Base-by-base conservation (phyloP, 2,113 vertebrate genomes). In the Rhabdomys dilectus region DNA sequence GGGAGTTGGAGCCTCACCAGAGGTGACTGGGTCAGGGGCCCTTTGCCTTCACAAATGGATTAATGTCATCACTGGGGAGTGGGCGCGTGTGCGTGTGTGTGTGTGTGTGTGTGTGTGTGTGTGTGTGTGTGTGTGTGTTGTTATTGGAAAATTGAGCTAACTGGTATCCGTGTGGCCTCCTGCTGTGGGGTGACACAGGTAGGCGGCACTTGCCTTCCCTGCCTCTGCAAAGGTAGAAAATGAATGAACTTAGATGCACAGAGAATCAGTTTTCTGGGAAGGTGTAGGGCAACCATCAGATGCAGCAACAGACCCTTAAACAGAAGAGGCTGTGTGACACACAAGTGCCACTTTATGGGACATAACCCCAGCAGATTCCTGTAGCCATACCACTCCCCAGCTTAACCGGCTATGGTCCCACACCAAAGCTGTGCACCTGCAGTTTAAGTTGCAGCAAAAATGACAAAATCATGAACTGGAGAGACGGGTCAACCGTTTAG, bases 71-170 rank as follows among this genome's bases (percentile, higher is more conserved):
- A n/a, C 34, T 7, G 4, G n/a, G 68, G 36, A 48, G 53, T 7
- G 19, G 36, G 17, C 31, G 11, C 2, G 36, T 8, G 36, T 8
- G 0, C 10, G 13, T 13, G 70, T 1, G 36, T 8, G 0, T 17
- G 13, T 13, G 70, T 1, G 36, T 8, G 0, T 17, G 13, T 13
- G 70, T 1, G 36, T 8, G 0, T 17, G 13, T 13, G 70, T 1
- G 36, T 8, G 0, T 17, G 13, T 13, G 70, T 1, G n/a, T n/a
- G 36, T 8, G 0, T 17, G 13, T 13, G 70, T 1, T 2, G 36
- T 45, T 22, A 75, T 15, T 29, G 29, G 51, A 56, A 48, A 22
- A 51, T 21, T 2, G 31, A 60, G 12, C 22, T 24, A 26, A 48
- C 31, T 91, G 31, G 48, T 39, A 17, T 8, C 72, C 15, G 21